Conservation (phyloP, 2,113 vertebrate genomes). For the Rhizomys pruinosus region DNA sequence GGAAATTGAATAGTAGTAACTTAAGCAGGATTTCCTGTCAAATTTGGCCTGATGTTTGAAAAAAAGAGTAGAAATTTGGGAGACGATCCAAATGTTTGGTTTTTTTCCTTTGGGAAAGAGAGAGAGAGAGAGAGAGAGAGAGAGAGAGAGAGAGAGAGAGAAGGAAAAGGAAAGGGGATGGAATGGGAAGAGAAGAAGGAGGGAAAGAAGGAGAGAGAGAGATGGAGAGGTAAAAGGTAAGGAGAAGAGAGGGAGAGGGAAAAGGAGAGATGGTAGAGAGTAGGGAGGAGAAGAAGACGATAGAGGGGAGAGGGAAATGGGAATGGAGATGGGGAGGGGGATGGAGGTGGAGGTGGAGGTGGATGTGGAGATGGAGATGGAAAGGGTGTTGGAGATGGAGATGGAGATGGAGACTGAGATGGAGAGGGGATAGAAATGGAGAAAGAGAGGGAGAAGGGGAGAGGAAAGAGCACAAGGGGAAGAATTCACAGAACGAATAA, state of each 20-base stretch:
- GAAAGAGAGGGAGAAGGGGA: neutral
- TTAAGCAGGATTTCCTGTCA: constrained; percentile 31
- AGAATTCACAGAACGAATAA: neutral
- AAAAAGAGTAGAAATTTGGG: constrained; percentile 15
- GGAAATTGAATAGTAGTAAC: constrained; percentile 14
- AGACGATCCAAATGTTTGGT: neutral
- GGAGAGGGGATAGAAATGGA: neutral
- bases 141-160: neutral
- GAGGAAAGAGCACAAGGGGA: neutral
- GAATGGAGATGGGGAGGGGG: neutral
- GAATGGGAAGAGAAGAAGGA: neutral
- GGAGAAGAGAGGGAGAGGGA: neutral
- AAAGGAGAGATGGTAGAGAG: too few species aligned
- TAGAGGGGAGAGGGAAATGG: neutral
- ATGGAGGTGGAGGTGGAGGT: too few species aligned
- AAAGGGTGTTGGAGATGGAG: too few species aligned
- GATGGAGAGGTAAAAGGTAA: neutral
- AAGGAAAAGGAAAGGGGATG: neutral
- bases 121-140: neutral
- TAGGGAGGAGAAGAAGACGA: too few species aligned
- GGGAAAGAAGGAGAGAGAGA: neutral
- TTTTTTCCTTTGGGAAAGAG: neutral
- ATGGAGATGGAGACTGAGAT: neutral
- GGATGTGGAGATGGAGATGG: neutral
- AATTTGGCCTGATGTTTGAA: constrained; percentile 28